Evolutionary conservation across 1,140 invertebrate species (phyloP).

Genomic region (Eubasilissa regina): DNA sequence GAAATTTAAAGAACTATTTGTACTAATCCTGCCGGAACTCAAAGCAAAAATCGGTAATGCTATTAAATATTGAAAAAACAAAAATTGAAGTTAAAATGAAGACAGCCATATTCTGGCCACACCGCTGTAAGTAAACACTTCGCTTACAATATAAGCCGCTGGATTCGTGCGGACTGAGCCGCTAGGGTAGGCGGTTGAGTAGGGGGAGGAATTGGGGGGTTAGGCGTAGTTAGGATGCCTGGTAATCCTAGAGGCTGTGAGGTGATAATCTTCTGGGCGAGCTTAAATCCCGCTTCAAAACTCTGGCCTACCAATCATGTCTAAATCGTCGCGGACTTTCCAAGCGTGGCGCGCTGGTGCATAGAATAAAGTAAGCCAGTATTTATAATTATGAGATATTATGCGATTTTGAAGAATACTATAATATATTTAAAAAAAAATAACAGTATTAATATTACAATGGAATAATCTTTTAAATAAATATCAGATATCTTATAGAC

Average conservation of each 20-base stretch:
- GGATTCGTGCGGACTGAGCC: background rate
- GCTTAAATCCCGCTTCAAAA: constrained; percentile 32
- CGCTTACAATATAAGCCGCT: too few species aligned
- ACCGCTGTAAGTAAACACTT: too few species aligned
- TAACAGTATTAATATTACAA: too few species aligned
- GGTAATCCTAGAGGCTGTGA: constrained; percentile 23
- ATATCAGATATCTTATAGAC: too few species aligned
- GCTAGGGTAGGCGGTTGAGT: background rate
- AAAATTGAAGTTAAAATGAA: too few species aligned
- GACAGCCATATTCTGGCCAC: too few species aligned
- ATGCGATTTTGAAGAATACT: background rate
- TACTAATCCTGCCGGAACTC: too few species aligned
- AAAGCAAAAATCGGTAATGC: too few species aligned
- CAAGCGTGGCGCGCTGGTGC: background rate
- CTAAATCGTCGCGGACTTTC: background rate
- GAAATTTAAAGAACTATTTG: too few species aligned
- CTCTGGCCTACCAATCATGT: constrained; percentile 22
- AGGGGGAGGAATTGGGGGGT: background rate
- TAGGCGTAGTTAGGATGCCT: background rate
- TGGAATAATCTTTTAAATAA: too few species aligned
- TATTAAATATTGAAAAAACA: too few species aligned
- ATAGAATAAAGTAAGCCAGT: background rate
- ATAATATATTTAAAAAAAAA: too few species aligned
- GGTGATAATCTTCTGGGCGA: constrained; percentile 32
- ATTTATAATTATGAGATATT: background rate